Base-by-base conservation (phyloP, 2,797 vertebrate species). In the Platyrinchus mystaceus region DNA sequence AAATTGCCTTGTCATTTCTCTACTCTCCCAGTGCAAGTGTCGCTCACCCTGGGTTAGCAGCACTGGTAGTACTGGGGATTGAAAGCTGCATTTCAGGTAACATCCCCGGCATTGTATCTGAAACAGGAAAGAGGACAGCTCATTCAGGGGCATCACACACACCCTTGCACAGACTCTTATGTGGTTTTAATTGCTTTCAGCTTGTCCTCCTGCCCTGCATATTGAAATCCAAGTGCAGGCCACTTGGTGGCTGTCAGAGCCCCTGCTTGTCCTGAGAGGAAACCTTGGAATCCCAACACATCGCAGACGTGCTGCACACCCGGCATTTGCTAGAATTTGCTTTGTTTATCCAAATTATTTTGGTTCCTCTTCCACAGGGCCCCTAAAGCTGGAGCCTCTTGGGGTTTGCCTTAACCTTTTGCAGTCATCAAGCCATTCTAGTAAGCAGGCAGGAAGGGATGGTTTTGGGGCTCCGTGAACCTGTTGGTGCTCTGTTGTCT, bases 11-110 rank as follows among this genome's bases (percentile, higher is more conserved):
- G 8, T 96, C 89, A 95, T 92, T 87, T 91, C 91, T 92, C 30
- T 81, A 77, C 26, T 91, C n/a, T 69, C 75, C 84, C 55, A 90
- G 94, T 76, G 92, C 93, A 95, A 95, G 90, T 93, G 92, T 95
- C 5, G 32, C 70, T 63, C 58, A 47, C 75, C 22, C 89, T 64
- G 68, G 41, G 46, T 58, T 90, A 80, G 83, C 46, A 76, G 63
- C 49, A 14, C 44, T 11, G 75, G 41, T 11, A 39, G 68, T 43
- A 14, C 10, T 1, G 79, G 26, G 18, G 75, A 79, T n/a, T 6
- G 11, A 87, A 84, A 90, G 53, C 76, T 86, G 32, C 87, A 41
- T 70, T 77, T 89, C 60, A 67, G 67, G 56, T 46, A 52, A 89
- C 10, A 20, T 27, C 60, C 77, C 41, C 79, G 84, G 70, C 39